Evolutionary conservation across 2,888 invertebrate genomes (phyloP), one percentile per base, ranked within the genome.

Genomic region (Yponomeuta malinellus): DNA sequence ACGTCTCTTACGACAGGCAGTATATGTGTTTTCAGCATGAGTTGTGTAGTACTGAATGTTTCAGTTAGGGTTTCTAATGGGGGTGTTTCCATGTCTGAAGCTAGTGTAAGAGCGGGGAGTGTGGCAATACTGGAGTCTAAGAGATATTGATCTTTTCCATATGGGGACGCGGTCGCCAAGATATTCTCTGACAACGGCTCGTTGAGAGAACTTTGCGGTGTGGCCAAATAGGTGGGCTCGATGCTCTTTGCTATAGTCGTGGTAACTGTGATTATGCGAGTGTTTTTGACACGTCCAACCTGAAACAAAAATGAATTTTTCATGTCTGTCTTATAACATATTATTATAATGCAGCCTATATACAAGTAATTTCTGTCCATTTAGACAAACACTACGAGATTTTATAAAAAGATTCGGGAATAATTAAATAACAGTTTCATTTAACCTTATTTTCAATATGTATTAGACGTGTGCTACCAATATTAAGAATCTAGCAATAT

Each of bases 11-110:
- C 93, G 1, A 98, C 95, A 0, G 98, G 98, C 70, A 98, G 88
- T 73, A 98, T 94, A 82, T 98, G 97, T 0, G 98, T 98, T 86
- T 97, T 97, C 29, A 97, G 89, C 92, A 97, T 95, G 10, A 96
- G 94, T 85, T 98, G 97, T 0, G 97, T 97, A 6, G 98, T 97
- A 77, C 97, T 97, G 88, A 97, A 98, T 3, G 97, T 97, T 88
- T 98, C 97, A 0, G 97, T 97, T 66, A 97, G 92, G 0, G 97
- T 97, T 90, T 97, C 97, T 70, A 98, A 87, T 0, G 97, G 97
- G 15, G 97, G 97, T 0, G 97, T 97, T 84, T 96, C 96, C 83
- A 95, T 94, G 77, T 95, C 96, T 10, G 95, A 94, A 9, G 95
- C 94, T 64, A 97, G 88, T 72, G 95, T 95, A 73, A 98, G 94